Conservation (phyloP, 2,888 invertebrate species). For the Gryllus longicercus region DNA sequence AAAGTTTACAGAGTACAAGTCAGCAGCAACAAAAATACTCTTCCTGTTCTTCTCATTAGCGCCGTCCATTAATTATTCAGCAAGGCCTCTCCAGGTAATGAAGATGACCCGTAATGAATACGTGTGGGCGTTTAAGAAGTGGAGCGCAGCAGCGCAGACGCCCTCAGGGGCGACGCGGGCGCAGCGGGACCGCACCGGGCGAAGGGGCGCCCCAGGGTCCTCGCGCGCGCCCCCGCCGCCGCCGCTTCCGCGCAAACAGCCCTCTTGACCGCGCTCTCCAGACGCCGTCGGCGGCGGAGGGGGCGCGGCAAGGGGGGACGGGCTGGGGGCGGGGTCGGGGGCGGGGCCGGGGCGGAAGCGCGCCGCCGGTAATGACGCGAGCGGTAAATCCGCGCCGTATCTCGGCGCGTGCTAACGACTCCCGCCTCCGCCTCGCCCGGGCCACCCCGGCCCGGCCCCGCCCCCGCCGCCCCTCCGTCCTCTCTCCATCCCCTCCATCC, state of each 20-base stretch:
- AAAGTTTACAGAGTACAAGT: no score
- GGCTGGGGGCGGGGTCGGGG: background rate
- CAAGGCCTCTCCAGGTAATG: no score
- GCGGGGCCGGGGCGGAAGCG: constrained; percentile 1
- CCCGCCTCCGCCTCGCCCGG: background rate
- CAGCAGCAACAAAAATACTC: no score
- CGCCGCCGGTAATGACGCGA: constrained; percentile 7
- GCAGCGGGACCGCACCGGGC: no score
- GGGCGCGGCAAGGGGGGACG: background rate
- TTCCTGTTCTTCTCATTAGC: no score
- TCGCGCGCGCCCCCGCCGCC: background rate
- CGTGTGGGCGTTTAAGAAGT: no score
- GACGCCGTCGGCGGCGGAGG: background rate
- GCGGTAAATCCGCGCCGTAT: constrained; percentile 17
- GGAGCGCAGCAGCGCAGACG: background rate
- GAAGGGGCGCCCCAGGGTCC: no score
- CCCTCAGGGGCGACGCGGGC: no score
- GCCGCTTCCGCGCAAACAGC: background rate
- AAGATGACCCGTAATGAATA: no score
- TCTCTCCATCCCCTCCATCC: background rate
- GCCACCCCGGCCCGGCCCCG: background rate
- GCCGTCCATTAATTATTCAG: no score
- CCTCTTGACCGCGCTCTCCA: constrained; percentile 2
- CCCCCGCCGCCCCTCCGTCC: background rate
- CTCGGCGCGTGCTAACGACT: constrained; percentile 18